These are phyloP conservation scores for Lepidocyrtinus sp. DNA, from an alignment of 2,888 invertebrate genomes.

Conservation along the genomic window DNA sequence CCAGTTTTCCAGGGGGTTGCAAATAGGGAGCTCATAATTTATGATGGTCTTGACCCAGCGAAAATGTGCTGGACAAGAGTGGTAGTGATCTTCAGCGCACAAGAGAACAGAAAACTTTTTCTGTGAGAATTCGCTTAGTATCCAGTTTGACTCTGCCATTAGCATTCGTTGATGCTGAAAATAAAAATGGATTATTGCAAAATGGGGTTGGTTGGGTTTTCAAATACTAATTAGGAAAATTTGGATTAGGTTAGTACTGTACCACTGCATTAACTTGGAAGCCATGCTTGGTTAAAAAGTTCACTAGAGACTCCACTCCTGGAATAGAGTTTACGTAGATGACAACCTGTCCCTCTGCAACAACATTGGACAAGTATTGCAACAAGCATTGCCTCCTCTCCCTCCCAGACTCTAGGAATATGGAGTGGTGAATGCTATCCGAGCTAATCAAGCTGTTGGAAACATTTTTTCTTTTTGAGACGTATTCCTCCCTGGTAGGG, in stretches of 20 bases:
- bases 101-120: constrained; percentile 31
- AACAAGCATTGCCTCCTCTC: constrained; percentile 43
- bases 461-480: constrained; percentile 36
- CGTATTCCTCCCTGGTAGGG: constrained; percentile 44
- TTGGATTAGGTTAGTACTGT: no score
- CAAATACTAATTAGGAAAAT: no score
- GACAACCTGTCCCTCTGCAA: constrained; percentile 36
- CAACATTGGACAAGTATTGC: constrained; percentile 37
- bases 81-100: constrained; percentile 49
- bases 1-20: constrained; percentile 43
- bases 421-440: constrained; percentile 44
- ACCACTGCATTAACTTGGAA: constrained; percentile 38
- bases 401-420: constrained; percentile 36
- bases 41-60: constrained; percentile 44
- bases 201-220: no score
- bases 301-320: constrained; percentile 33
- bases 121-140: constrained; percentile 35
- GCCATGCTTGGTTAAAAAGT: constrained; percentile 33
- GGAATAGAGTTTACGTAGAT: constrained; percentile 40
- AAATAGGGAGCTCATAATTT: constrained; percentile 45
- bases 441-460: constrained; percentile 49
- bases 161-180: constrained; percentile 35
- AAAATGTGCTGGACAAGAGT: constrained; percentile 50
- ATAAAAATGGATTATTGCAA: no score
- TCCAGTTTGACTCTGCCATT: constrained; percentile 44